Conservation (phyloP, 1,140 invertebrate species). For the Neoseiulus cucumeris region DNA sequence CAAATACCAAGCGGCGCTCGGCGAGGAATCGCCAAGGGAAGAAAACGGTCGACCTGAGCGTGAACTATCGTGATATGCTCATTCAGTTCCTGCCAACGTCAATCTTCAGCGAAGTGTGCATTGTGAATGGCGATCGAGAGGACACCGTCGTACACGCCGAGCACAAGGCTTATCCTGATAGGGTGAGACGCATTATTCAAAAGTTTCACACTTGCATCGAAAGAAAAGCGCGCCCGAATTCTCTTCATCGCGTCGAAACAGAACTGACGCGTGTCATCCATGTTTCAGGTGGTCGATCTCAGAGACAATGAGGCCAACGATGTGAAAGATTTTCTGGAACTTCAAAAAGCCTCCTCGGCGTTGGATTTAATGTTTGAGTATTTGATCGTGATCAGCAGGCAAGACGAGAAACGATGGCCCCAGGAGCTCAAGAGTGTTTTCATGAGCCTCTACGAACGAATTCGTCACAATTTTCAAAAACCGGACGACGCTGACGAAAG, state of each 20-base stretch:
- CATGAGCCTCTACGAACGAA: not conserved
- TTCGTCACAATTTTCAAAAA: not conserved
- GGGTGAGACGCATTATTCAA: too few relatives aligned
- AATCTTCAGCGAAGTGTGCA: not conserved
- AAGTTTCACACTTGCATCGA: too few relatives aligned
- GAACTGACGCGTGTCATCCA: too few relatives aligned
- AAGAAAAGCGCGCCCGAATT: too few relatives aligned
- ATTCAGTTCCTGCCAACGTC: not conserved
- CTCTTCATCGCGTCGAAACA: too few relatives aligned
- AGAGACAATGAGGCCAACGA: not conserved
- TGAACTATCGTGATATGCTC: not conserved
- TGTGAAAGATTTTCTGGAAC: not conserved
- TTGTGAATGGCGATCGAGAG: not conserved
- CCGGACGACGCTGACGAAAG: not conserved
- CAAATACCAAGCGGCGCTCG: not conserved
- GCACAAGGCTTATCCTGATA: too few relatives aligned
- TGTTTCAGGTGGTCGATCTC: not conserved
- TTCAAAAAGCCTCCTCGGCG: not conserved
- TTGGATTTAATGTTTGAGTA: conserved; percentile 1
- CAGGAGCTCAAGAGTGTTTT: not conserved
- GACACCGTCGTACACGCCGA: too few relatives aligned
- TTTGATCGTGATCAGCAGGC: not conserved
- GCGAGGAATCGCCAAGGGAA: not conserved
- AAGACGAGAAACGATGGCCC: not conserved
- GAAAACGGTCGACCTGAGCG: not conserved